Conservation (phyloP, 2,888 invertebrate species). For the Dryobotodes eremita region DNA sequence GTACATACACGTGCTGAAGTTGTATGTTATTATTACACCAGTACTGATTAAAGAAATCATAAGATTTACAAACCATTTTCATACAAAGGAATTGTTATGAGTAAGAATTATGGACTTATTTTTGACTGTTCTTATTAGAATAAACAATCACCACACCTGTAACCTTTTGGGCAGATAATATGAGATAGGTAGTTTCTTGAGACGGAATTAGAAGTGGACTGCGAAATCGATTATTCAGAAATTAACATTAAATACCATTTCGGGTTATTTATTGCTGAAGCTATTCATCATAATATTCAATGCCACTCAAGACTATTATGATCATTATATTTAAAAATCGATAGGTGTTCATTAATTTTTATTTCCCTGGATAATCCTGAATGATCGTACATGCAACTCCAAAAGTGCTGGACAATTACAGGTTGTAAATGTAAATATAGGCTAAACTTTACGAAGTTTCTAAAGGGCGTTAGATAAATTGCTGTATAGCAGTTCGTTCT, state of each 20-base stretch:
- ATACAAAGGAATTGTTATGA: not conserved
- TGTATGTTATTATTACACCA: not conserved
- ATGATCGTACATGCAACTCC: not conserved
- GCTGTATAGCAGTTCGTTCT: not conserved
- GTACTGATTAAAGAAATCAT: not conserved
- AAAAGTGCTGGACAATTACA: not conserved
- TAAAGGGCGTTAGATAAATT: conserved; percentile 13
- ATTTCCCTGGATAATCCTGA: conserved; percentile 12
- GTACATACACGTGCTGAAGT: not conserved
- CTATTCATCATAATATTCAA: conserved; percentile 56
- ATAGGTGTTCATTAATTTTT: conserved; percentile 21
- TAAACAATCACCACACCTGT: conserved; percentile 23
- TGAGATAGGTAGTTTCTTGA: conserved; percentile 30
- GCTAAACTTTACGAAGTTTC: not conserved
- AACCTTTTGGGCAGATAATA: conserved; percentile 28
- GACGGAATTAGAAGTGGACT: conserved; percentile 31
- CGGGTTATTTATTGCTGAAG: conserved; percentile 48
- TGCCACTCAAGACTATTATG: conserved; percentile 37
- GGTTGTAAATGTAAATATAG: conserved; percentile 2
- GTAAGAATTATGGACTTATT: not conserved
- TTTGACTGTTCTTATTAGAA: conserved; percentile 10
- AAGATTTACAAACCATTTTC: not conserved
- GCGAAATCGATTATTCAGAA: conserved; percentile 57
- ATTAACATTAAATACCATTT: conserved; percentile 58
- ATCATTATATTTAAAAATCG: conserved; percentile 31